Evolutionary conservation across 1,140 invertebrate species (phyloP).

Genomic region (Orchestia grillus): DNA sequence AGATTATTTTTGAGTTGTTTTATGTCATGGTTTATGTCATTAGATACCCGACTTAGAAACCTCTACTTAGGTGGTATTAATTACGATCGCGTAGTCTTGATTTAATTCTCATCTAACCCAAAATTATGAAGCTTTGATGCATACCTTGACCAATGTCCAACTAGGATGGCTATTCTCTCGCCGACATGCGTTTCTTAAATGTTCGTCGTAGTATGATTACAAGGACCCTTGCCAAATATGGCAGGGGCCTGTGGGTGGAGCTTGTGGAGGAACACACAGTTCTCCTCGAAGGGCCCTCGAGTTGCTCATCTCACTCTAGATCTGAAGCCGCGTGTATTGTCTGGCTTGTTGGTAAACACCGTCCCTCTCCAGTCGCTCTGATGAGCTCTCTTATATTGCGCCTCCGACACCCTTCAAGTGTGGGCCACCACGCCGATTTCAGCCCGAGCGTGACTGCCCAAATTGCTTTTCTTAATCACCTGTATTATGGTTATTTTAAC

Average conservation of each 20-base stretch:
- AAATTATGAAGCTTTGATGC: neutral
- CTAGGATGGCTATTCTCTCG: neutral
- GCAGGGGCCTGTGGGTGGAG: neutral
- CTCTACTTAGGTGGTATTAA: too few species aligned
- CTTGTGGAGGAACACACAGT: neutral
- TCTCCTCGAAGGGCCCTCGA: neutral
- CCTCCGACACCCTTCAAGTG: neutral
- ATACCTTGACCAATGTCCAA: neutral
- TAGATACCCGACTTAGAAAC: too few species aligned
- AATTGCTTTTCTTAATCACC: neutral
- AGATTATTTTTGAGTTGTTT: too few species aligned
- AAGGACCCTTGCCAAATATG: neutral
- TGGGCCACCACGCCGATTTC: neutral
- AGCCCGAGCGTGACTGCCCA: neutral
- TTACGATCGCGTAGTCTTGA: too few species aligned
- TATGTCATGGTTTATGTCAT: too few species aligned
- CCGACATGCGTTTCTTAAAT: neutral
- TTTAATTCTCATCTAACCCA: neutral
- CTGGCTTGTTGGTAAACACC: neutral
- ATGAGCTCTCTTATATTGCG: conserved; percentile 35
- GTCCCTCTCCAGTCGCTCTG: neutral
- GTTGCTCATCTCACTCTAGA: neutral
- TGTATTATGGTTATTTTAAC: neutral
- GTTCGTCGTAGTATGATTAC: too few species aligned
- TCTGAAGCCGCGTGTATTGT: conserved; percentile 9